A percentile compares a stretch with the other conserved stretches of the same genome.
Conservation (phyloP, 2,797 vertebrate species). For the Sebastes trivittatus region DNA sequence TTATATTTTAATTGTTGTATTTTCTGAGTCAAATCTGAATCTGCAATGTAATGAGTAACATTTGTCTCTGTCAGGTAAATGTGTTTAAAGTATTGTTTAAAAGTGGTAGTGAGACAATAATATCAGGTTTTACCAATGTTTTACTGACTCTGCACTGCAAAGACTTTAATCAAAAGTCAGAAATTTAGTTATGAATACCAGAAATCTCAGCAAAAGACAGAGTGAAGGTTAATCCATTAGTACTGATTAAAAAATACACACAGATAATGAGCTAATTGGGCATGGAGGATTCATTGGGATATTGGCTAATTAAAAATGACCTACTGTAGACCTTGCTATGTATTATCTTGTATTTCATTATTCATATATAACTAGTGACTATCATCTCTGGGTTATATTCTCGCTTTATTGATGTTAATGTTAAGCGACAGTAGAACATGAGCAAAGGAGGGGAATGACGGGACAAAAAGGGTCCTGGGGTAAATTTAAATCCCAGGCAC, state of each 20-base stretch:
- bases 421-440: neutral
- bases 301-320: neutral
- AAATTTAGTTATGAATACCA: neutral
- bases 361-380: neutral
- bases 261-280: neutral
- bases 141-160: neutral
- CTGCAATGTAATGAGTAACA: no score
- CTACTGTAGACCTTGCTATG: neutral
- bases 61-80: no score
- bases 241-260: neutral
- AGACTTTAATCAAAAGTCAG: neutral
- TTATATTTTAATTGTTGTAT: no score
- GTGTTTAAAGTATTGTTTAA: neutral
- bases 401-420: neutral
- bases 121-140: neutral
- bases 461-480: neutral
- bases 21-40: no score
- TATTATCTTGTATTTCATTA: neutral
- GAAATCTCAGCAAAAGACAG: neutral
- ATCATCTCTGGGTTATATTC: neutral
- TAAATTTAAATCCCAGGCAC: neutral
- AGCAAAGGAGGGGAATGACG: neutral
- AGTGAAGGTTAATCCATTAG: neutral
- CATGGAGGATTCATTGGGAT: neutral
- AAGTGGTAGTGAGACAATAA: neutral